phyloP scores from a whole-genome alignment of 2,797 vertebrate species.

The Rhincodon typus region DNA sequence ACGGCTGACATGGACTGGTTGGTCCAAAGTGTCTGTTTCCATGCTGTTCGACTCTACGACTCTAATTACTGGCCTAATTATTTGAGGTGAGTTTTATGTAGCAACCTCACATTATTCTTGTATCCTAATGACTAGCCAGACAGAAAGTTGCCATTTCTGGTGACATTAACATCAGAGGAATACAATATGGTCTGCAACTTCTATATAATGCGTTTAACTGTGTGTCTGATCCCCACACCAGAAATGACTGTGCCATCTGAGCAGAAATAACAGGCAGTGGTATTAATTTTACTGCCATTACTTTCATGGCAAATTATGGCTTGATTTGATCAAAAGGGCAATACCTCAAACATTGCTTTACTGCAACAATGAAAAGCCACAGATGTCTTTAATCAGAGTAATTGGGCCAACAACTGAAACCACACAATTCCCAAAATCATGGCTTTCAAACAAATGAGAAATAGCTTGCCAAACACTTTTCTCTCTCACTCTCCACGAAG shows the following conservation, averaged over 20 bases:
- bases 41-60: too few relatives aligned
- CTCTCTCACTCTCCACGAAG: background rate
- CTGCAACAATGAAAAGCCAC: background rate
- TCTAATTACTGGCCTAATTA: background rate
- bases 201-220: background rate
- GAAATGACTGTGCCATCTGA: background rate
- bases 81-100: background rate
- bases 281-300: background rate
- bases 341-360: background rate
- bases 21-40: too few relatives aligned
- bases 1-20: too few relatives aligned
- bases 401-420: background rate
- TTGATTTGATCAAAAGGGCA: background rate
- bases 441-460: background rate
- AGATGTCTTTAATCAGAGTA: background rate
- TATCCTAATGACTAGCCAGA: background rate
- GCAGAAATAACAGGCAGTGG: background rate
- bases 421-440: background rate
- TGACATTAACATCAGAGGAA: background rate
- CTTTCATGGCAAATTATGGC: background rate
- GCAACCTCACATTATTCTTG: background rate
- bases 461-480: background rate
- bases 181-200: background rate
- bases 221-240: background rate
- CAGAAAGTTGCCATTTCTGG: background rate